Conservation (phyloP, 2,797 vertebrate genomes). For the Taeniopygia guttata region DNA sequence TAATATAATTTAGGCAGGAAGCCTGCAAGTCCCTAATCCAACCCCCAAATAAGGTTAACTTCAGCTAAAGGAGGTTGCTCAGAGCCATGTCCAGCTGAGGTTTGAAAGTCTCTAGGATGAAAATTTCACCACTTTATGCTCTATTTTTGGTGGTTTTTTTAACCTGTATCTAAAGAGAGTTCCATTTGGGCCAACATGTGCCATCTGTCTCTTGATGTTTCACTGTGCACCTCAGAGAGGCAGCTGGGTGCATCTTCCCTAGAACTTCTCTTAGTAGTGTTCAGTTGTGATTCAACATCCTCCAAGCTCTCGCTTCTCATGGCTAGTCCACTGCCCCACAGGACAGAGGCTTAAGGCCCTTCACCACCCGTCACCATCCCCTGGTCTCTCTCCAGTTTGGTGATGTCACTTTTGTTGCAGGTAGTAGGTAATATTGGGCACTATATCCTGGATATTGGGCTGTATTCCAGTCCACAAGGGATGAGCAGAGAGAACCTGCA, state of each 20-base stretch:
- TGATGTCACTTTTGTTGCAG: background rate
- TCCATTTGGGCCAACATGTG: background rate
- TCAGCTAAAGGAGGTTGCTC: background rate
- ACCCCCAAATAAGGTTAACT: background rate
- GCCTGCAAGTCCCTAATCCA: background rate
- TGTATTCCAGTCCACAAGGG: background rate
- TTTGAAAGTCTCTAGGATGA: background rate
- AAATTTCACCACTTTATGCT: background rate
- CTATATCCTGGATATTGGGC: background rate
- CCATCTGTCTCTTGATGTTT: background rate
- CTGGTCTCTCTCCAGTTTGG: background rate
- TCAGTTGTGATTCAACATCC: background rate
- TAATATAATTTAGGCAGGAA: background rate
- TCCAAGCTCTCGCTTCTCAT: background rate
- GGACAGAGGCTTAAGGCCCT: background rate
- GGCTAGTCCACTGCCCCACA: background rate
- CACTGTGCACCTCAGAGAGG: background rate
- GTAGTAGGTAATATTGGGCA: accelerated
- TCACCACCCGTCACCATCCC: background rate
- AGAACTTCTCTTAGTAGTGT: background rate
- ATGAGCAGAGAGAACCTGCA: background rate
- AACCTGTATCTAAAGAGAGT: background rate
- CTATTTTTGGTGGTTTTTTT: background rate
- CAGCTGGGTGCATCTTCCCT: background rate
- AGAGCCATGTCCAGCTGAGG: background rate